These are phyloP conservation scores for Pelochelys cantorii DNA, from an alignment of 2,797 vertebrate species.

Conservation along the genomic window DNA sequence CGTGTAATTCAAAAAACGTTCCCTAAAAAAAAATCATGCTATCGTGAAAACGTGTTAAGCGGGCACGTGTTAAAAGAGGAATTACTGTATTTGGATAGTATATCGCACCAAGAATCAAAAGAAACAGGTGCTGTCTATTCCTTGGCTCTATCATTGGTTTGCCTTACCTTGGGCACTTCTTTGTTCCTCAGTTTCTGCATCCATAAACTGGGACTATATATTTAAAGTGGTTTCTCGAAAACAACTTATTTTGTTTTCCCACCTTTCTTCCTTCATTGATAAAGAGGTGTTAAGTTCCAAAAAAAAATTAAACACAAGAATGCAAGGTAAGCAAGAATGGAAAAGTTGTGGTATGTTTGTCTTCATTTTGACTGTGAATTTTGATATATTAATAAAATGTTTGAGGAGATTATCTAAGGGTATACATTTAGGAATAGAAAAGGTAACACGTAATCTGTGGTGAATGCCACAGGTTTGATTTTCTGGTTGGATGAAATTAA, in stretches of 20 bases:
- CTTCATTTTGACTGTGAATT: background rate
- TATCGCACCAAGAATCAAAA: background rate
- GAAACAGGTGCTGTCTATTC: background rate
- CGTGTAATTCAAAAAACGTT: no score
- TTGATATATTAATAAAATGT: background rate
- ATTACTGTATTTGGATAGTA: no score
- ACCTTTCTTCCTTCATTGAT: background rate
- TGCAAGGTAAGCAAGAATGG: background rate
- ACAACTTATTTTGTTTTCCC: background rate
- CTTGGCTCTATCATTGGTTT: background rate
- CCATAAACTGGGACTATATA: background rate
- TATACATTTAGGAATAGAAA: background rate
- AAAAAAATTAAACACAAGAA: background rate
- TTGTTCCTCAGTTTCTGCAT: background rate
- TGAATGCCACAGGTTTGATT: slow-evolving; percentile 9
- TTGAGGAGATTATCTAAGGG: background rate
- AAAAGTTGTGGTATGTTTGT: background rate
- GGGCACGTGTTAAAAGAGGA: no score
- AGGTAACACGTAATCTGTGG: background rate
- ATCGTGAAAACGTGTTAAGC: no score
- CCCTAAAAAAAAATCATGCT: no score
- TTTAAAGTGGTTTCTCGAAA: background rate
- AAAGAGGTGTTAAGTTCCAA: background rate
- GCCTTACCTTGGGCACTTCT: background rate
- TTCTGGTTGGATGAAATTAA: slow-evolving; percentile 5